A percentile compares a stretch with the other conserved stretches of the same genome.
These are phyloP conservation scores for Natator depressus DNA, from an alignment of 2,113 vertebrate species.

Conservation along the genomic window DNA sequence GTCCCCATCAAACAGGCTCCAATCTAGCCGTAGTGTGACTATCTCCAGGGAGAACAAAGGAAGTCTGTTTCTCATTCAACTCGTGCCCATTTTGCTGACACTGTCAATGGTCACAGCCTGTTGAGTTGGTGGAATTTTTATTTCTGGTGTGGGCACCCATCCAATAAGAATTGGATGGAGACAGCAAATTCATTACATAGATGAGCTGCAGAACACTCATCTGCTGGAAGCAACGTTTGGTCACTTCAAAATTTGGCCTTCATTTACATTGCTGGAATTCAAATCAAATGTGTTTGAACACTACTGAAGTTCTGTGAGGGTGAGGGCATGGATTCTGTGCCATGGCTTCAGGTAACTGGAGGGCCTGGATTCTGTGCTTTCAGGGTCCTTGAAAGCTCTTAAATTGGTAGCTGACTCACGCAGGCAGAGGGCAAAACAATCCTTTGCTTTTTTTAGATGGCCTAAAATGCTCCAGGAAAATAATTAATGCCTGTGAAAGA, in stretches of 20 bases:
- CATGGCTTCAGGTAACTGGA: not conserved
- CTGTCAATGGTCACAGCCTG: not conserved
- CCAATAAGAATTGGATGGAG: not conserved
- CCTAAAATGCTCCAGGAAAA: constrained; percentile 19
- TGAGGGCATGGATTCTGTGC: not conserved
- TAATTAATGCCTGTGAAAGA: constrained; percentile 6
- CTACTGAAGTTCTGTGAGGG: not conserved
- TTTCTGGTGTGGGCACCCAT: not conserved
- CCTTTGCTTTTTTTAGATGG: constrained; percentile 11
- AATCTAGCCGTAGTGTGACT: not conserved
- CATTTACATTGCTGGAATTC: constrained; percentile 29
- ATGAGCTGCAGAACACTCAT: not conserved
- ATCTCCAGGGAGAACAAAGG: not conserved
- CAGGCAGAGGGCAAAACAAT: not conserved
- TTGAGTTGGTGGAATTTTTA: not conserved
- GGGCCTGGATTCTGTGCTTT: not conserved
- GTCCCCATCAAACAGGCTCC: not conserved
- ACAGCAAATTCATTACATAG: constrained; percentile 4
- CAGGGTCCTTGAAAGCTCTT: not conserved
- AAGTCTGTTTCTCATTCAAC: not conserved
- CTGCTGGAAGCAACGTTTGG: not conserved
- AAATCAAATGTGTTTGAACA: not conserved
- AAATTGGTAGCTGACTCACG: not conserved
- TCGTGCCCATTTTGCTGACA: not conserved
- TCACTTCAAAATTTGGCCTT: constrained; percentile 24